Evolutionary conservation across 2,888 invertebrate species (phyloP).

Genomic region (Embidobia sp.): DNA sequence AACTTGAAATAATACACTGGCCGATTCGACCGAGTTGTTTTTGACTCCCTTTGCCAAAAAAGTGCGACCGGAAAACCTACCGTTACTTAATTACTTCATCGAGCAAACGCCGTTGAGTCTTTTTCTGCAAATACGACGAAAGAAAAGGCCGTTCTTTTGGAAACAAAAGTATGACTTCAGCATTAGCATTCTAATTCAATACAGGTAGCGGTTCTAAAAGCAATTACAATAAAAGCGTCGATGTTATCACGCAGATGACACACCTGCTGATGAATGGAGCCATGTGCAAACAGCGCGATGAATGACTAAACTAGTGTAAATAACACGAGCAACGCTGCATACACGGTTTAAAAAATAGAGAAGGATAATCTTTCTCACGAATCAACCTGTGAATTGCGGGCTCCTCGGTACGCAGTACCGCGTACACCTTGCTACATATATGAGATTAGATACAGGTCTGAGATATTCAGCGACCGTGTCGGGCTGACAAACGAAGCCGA

Average conservation of each 20-base stretch:
- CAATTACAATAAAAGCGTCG: not conserved
- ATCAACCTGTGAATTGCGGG: slow-evolving; percentile 46
- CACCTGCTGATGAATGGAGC: slow-evolving; percentile 31
- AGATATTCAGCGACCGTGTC: slow-evolving; percentile 65
- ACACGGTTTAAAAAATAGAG: slow-evolving; percentile 19
- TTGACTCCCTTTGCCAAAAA: slow-evolving; percentile 1
- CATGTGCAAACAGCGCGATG: slow-evolving; percentile 1
- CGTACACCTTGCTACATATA: slow-evolving; percentile 46
- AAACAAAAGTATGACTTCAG: too few species aligned
- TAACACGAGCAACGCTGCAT: not conserved
- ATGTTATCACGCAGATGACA: slow-evolving; percentile 31
- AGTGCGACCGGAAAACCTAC: slow-evolving; percentile 15
- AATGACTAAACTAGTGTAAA: slow-evolving; percentile 18
- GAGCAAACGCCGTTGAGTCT: not conserved
- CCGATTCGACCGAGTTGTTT: not conserved
- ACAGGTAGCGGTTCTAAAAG: not conserved
- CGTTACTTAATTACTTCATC: slow-evolving; percentile 18
- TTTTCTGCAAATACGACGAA: not conserved
- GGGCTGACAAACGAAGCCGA: slow-evolving; percentile 64
- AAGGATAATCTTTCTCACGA: slow-evolving; percentile 43
- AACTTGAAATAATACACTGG: too few species aligned
- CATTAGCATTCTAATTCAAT: not conserved
- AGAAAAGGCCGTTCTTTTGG: not conserved
- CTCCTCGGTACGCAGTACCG: slow-evolving; percentile 37
- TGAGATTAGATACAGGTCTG: slow-evolving; percentile 63